These are phyloP conservation scores for Hirundo rustica DNA, from an alignment of 2,797 vertebrate species.

Conservation along the genomic window DNA sequence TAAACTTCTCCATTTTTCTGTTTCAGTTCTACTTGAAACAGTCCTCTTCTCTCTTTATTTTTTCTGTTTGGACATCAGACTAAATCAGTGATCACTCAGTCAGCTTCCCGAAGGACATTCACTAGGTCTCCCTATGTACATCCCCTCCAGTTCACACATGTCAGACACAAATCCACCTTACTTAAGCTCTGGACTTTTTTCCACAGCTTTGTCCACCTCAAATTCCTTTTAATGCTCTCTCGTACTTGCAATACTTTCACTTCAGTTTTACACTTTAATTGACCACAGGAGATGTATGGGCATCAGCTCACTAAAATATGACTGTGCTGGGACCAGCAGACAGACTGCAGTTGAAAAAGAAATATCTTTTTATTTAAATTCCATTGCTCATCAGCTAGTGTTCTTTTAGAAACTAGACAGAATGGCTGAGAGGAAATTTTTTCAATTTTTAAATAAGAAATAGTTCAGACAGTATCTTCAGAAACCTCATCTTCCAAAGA, in stretches of 20 bases:
- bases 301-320: not conserved
- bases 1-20: not conserved
- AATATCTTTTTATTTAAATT: slow-evolving; percentile 4
- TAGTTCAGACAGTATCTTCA: slow-evolving; percentile 23
- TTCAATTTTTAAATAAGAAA: not conserved
- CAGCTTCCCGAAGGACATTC: not conserved
- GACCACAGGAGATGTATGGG: slow-evolving; percentile 26
- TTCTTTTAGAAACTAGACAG: not conserved
- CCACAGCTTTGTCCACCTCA: not conserved
- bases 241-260: not conserved
- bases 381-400: not conserved
- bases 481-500: slow-evolving; percentile 6
- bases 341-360: not conserved
- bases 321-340: not conserved
- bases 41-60: not conserved
- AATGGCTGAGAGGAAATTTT: not conserved
- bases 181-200: not conserved
- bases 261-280: slow-evolving; percentile 15
- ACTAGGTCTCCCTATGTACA: not conserved
- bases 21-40: not conserved
- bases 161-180: not conserved
- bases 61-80: not conserved
- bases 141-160: not conserved
- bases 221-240: not conserved
- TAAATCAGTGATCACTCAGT: not conserved